Evolutionary conservation across 2,113 vertebrate genomes (phyloP).

Genomic region (Taurulus bubalis): DNA sequence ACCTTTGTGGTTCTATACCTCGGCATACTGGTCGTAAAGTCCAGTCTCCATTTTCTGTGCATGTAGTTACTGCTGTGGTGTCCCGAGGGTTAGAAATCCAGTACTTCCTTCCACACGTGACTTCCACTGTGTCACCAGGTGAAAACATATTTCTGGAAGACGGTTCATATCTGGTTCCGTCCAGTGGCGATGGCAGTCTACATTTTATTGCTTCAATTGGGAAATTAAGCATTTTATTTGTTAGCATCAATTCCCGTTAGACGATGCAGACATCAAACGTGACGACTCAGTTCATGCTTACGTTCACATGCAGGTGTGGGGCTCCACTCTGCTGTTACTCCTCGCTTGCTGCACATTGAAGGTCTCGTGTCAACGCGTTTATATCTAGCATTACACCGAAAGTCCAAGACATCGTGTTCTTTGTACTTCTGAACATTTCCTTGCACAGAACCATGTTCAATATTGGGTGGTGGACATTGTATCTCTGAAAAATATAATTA

Average conservation of each 20-base stretch:
- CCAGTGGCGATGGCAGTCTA: rapidly evolving
- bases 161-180: not conserved
- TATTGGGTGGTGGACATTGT: not conserved
- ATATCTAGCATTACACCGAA: not conserved
- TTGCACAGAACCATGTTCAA: constrained; percentile 31
- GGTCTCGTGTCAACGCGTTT: rapidly evolving
- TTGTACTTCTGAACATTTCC: not conserved
- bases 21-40: constrained; percentile 13
- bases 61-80: not conserved
- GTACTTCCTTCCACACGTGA: constrained; percentile 22
- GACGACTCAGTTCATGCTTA: constrained; percentile 29
- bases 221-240: not conserved
- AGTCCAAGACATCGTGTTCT: not conserved
- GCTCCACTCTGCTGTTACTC: constrained; percentile 54
- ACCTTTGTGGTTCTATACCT: constrained; percentile 45
- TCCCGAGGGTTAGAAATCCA: rapidly evolving
- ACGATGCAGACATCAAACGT: not conserved
- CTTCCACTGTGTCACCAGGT: constrained; percentile 20
- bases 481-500: constrained; percentile 50
- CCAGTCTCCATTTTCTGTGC: constrained; percentile 24
- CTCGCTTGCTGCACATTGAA: constrained; percentile 53
- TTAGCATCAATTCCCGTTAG: not conserved
- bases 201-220: constrained; percentile 30
- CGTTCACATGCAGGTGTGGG: constrained; percentile 74
- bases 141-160: constrained; percentile 27